A percentile compares a stretch with the other conserved stretches of the same genome.
Evolutionary conservation across 2,888 invertebrate species (phyloP).

Genomic region (Epicampocera succincta): DNA sequence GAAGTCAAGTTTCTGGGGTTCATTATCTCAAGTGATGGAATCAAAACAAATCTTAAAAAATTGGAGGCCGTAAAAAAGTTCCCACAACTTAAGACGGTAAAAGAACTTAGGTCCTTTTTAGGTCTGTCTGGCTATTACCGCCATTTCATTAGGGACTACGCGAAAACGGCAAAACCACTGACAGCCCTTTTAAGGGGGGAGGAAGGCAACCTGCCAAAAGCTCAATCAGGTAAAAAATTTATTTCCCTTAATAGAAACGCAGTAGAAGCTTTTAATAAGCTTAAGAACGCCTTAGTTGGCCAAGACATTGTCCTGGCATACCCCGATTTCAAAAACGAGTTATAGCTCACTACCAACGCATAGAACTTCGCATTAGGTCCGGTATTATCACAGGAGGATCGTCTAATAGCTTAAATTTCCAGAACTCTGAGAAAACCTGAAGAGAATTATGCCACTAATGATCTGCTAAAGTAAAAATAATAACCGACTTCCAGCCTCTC

Average conservation of each 20-base stretch:
- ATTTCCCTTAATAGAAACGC: slow-evolving; percentile 19
- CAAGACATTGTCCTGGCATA: background rate
- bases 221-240: slow-evolving; percentile 38
- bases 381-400: slow-evolving; percentile 28
- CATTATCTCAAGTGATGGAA: slow-evolving; percentile 32
- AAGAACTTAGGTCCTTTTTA: slow-evolving; percentile 64
- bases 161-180: slow-evolving; percentile 13
- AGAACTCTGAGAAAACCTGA: too few relatives aligned
- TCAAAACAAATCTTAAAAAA: slow-evolving; percentile 52
- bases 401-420: slow-evolving; percentile 51
- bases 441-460: too few relatives aligned
- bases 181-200: slow-evolving; percentile 6
- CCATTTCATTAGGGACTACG: slow-evolving; percentile 9
- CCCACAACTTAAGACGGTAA: slow-evolving; percentile 40
- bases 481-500: too few relatives aligned
- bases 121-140: slow-evolving; percentile 58
- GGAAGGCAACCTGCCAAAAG: slow-evolving; percentile 49
- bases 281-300: too few relatives aligned
- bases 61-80: slow-evolving; percentile 21
- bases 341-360: slow-evolving; percentile 54
- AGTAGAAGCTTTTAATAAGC: slow-evolving; percentile 26
- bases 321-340: slow-evolving; percentile 8
- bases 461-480: too few relatives aligned
- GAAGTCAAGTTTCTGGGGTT: slow-evolving; percentile 46
- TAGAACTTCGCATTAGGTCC: slow-evolving; percentile 50